phyloP scores from a whole-genome alignment of 1,140 invertebrate species.

The Lepidurus arcticus region DNA sequence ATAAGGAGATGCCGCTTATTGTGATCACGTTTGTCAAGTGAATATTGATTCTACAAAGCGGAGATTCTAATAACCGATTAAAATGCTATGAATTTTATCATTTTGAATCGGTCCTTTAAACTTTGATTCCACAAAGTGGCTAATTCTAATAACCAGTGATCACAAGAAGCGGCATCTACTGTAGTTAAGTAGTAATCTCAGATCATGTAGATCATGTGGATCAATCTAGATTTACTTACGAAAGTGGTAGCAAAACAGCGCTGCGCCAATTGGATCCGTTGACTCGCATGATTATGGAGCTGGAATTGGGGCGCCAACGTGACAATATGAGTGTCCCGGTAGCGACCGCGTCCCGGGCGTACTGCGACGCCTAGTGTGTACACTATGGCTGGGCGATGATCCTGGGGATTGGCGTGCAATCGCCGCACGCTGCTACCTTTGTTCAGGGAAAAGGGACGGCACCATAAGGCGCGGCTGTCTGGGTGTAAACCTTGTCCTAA shows the following conservation, averaged over 20 bases:
- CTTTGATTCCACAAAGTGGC: no score
- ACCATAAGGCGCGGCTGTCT: slow-evolving; percentile 66
- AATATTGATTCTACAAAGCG: no score
- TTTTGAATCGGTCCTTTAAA: no score
- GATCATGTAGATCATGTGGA: slow-evolving; percentile 3
- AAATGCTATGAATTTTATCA: no score
- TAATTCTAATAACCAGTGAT: no score
- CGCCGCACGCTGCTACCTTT: slow-evolving; percentile 61
- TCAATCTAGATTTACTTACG: slow-evolving; percentile 40
- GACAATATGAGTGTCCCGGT: slow-evolving; percentile 83
- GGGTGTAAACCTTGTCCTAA: slow-evolving; percentile 64
- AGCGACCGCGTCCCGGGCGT: slow-evolving; percentile 76
- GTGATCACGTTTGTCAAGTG: no score
- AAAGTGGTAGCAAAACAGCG: slow-evolving; percentile 59
- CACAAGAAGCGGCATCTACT: no score
- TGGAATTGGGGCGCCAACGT: slow-evolving; percentile 88
- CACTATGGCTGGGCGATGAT: slow-evolving; percentile 58
- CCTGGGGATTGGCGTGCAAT: slow-evolving; percentile 56
- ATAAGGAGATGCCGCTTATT: no score
- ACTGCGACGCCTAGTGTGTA: slow-evolving; percentile 81
- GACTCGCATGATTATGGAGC: slow-evolving; percentile 65
- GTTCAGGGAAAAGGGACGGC: slow-evolving; percentile 71
- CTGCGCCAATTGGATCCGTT: slow-evolving; percentile 28
- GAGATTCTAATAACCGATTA: no score
- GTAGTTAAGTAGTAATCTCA: background rate